Evolutionary conservation across 2,797 vertebrate species (phyloP), one percentile per base, ranked within the genome.

Genomic region (Balearica regulorum): DNA sequence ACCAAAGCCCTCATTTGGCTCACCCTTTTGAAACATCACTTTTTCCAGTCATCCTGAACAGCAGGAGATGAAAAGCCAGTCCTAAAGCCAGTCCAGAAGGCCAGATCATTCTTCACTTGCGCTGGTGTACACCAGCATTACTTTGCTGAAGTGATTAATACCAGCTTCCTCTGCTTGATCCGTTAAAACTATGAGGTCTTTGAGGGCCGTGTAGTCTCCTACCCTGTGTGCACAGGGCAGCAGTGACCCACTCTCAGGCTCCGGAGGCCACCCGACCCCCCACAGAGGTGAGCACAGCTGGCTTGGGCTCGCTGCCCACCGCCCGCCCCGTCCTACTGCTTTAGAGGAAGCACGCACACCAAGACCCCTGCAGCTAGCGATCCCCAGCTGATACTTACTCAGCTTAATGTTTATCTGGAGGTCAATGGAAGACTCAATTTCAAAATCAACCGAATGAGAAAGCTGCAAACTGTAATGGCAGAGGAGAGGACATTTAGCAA

Each of bases 361-460:
- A 6, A 64, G 31, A 7, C 14, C 37, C 46, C 53, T 4, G 6
- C 9, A 14, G n/a, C 31, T 13, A 18, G 20, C 0, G 0, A 53
- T 14, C 9, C 44, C 76, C 76, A 21, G 28, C 24, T 13, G 22
- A 8, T 93, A 98, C 99, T 98, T 94, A 99, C 99, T 98, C 37
- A 99, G 97, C 93, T 98, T 98, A 7, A 98, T 97, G 88, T 98
- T 98, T 83, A 99, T 97, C 91, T 98, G 97, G 22, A 99, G 98
- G 93, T 99, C 99, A 68, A 98, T 98, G 57, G 98, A 97, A 19
- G 98, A 98, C 53, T 98, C 96, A 0, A 99, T 97, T 97, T 99
- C 98, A 96, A 99, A 99, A 95, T 99, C 98, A 51, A 99, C n/a
- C 1, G 98, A 97, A 20, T 99, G 98, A 60, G 82, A 90, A 49